Evolutionary conservation across 2,888 invertebrate genomes (phyloP).

Genomic region (Epistrophe grossulariae): DNA sequence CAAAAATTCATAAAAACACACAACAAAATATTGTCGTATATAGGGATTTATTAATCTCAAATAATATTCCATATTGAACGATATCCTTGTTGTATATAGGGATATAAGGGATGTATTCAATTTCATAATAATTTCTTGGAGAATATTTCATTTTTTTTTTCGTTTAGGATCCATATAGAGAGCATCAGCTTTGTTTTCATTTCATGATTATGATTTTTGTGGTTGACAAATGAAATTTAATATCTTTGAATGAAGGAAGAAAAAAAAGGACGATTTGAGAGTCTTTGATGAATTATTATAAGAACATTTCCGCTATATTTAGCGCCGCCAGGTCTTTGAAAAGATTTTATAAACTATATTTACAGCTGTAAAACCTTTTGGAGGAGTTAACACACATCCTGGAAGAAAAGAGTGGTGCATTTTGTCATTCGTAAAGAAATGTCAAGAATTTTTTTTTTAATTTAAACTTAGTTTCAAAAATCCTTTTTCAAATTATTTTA

Average conservation of each 20-base stretch:
- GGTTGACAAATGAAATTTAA: conserved; percentile 74
- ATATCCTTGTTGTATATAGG: conserved; percentile 22
- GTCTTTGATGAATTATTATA: conserved; percentile 8
- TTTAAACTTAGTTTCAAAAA: background rate
- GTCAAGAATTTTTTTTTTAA: background rate
- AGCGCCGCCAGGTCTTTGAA: conserved; percentile 49
- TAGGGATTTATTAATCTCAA: conserved; percentile 36
- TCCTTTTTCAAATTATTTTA: too few relatives aligned
- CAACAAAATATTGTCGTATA: conserved; percentile 25
- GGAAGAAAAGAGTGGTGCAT: background rate
- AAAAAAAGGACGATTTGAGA: conserved; percentile 16
- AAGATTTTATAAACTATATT: background rate
- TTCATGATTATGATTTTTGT: conserved; percentile 73
- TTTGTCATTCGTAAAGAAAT: background rate
- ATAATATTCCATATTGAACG: conserved; percentile 11
- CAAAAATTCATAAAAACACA: conserved; percentile 53
- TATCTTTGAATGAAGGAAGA: conserved; percentile 37
- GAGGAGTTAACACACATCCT: background rate
- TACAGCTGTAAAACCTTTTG: conserved; percentile 4
- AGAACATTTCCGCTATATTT: conserved; percentile 56
- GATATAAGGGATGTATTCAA: conserved; percentile 37
- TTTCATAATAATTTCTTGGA: conserved; percentile 49
- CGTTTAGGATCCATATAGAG: conserved; percentile 21
- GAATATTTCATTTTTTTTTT: conserved; percentile 7
- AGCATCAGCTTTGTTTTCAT: conserved; percentile 54